Evolutionary conservation across 2,113 vertebrate species (phyloP).

Genomic region (Narcine bancroftii): DNA sequence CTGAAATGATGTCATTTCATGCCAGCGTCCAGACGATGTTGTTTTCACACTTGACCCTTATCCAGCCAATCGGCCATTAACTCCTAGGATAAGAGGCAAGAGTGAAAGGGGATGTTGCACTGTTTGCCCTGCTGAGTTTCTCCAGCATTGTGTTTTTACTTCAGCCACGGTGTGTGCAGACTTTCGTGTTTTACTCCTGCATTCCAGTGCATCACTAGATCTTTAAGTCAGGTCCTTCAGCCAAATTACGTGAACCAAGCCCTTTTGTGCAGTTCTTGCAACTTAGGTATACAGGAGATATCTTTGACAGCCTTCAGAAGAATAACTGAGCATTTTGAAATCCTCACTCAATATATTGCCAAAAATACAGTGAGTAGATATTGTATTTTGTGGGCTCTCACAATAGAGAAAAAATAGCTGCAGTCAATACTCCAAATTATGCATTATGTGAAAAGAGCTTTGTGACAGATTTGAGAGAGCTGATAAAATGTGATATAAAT

Average conservation of each 20-base stretch:
- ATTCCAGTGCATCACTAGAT: not conserved
- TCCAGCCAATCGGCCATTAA: no score
- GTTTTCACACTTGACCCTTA: no score
- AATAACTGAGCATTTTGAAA: not conserved
- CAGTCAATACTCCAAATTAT: not conserved
- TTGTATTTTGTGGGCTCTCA: not conserved
- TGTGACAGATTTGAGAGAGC: not conserved
- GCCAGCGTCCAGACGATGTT: no score
- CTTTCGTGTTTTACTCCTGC: no score
- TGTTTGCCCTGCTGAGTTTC: no score
- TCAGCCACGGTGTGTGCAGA: no score
- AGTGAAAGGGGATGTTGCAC: no score
- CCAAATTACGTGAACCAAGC: not conserved
- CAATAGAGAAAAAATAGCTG: not conserved
- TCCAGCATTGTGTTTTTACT: no score
- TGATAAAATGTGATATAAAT: not conserved
- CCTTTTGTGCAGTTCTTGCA: not conserved
- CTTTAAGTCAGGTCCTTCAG: not conserved
- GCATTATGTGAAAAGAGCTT: not conserved
- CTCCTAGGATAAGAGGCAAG: no score
- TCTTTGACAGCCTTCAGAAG: not conserved
- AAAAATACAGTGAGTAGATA: not conserved
- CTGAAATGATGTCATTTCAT: no score
- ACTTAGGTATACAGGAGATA: not conserved
- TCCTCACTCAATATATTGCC: not conserved